These are phyloP conservation scores for Limnodromus scolopaceus DNA, from an alignment of 2,797 vertebrate genomes.

Conservation along the genomic window DNA sequence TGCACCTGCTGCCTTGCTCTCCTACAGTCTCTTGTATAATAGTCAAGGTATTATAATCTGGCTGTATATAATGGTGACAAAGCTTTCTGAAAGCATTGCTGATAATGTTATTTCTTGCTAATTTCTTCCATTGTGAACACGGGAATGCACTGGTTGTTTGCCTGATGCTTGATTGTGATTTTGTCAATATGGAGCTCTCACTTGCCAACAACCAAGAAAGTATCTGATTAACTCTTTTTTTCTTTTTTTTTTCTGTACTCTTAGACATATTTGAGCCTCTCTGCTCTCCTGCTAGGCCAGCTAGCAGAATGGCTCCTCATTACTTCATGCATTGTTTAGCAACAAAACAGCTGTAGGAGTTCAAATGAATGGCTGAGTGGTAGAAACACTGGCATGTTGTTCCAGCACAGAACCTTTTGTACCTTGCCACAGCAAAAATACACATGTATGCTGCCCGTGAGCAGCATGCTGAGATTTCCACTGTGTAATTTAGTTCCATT, in stretches of 20 bases:
- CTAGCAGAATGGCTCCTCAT: not conserved
- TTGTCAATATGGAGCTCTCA: not conserved
- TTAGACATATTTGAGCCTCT: not conserved
- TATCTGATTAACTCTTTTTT: conserved; percentile 25
- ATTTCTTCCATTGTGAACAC: not conserved
- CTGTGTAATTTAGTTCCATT: not conserved
- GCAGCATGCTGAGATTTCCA: not conserved
- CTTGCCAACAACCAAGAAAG: not conserved
- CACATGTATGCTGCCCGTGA: not conserved
- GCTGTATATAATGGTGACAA: not conserved
- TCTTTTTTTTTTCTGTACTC: not conserved
- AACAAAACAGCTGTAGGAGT: not conserved
- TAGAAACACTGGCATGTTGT: not conserved
- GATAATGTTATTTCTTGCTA: not conserved
- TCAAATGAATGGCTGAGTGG: not conserved
- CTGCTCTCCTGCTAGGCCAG: not conserved
- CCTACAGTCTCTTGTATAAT: not conserved
- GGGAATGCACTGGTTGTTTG: not conserved
- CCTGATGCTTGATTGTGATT: not conserved
- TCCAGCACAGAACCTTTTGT: not conserved
- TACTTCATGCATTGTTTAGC: not conserved
- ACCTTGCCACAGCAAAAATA: not conserved
- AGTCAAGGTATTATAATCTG: not conserved
- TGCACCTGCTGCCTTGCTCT: not conserved
- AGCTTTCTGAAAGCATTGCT: not conserved